These are phyloP conservation scores for Otocyon megalotis DNA, from an alignment of 2,113 vertebrate species.

Conservation along the genomic window DNA sequence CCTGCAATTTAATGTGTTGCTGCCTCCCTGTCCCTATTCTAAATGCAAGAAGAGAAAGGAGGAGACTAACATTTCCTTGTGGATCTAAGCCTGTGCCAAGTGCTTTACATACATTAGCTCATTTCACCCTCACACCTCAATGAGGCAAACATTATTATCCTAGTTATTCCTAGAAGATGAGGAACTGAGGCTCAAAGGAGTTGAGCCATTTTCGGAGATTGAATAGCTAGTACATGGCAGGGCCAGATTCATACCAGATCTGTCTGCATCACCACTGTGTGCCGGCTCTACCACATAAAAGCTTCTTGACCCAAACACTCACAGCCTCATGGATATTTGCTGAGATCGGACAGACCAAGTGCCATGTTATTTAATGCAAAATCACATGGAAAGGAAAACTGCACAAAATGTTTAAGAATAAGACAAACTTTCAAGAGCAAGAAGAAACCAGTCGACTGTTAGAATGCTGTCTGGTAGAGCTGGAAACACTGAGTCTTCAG, in stretches of 20 bases:
- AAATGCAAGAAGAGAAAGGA: background rate
- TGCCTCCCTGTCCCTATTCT: background rate
- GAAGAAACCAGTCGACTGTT: background rate
- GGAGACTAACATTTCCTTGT: background rate
- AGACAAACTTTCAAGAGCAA: slow-evolving; percentile 20
- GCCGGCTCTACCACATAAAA: background rate
- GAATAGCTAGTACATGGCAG: background rate
- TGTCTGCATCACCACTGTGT: background rate
- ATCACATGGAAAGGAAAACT: background rate
- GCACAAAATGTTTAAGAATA: slow-evolving; percentile 19
- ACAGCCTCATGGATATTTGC: background rate
- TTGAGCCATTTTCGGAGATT: slow-evolving; percentile 1
- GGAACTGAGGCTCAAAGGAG: slow-evolving; percentile 49
- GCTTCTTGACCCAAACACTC: background rate
- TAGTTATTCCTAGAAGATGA: slow-evolving; percentile 14
- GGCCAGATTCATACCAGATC: slow-evolving; percentile 6
- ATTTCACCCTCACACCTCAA: slow-evolving; percentile 15
- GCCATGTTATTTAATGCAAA: background rate
- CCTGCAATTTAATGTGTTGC: background rate
- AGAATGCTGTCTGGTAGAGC: background rate
- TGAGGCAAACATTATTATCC: background rate
- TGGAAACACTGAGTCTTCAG: slow-evolving; percentile 42
- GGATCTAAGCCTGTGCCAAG: background rate
- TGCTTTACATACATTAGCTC: background rate
- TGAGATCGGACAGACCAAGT: background rate